phyloP scores from a whole-genome alignment of 2,113 vertebrate genomes.

The Falcunculus frontatus region DNA sequence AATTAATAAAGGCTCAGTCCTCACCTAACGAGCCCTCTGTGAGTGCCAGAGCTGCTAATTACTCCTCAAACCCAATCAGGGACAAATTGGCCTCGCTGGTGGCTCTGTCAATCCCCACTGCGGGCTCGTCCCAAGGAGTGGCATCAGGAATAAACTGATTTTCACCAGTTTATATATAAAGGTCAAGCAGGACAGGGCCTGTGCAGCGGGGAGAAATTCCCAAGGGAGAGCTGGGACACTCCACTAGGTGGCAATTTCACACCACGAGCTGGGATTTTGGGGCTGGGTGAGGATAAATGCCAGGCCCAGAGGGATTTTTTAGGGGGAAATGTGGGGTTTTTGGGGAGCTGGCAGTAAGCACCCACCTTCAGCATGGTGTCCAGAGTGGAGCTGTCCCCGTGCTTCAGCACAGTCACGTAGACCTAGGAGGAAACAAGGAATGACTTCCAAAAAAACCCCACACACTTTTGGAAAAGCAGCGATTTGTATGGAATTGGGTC shows the following conservation, averaged over 20 bases:
- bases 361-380: constrained; percentile 97
- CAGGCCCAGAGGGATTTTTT: neutral
- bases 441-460: neutral
- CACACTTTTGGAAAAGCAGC: fast-evolving
- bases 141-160: neutral
- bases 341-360: neutral
- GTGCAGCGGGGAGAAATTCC: neutral
- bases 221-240: neutral
- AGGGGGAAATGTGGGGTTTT: neutral
- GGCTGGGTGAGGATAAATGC: neutral
- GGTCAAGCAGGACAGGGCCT: neutral
- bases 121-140: neutral
- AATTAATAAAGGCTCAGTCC: fast-evolving
- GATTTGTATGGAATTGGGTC: fast-evolving
- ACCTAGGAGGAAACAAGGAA: constrained; percentile 73
- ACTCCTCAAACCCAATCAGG: neutral
- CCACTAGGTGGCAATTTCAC: constrained; percentile 64
- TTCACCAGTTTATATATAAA: neutral
- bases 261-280: neutral
- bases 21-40: neutral
- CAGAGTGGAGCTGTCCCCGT: constrained; percentile 87
- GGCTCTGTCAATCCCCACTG: neutral
- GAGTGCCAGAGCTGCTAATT: neutral
- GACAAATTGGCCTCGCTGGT: neutral
- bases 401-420: constrained; percentile 94